A percentile compares a stretch with the other conserved stretches of the same genome.
Conservation (phyloP, 2,888 invertebrate genomes). For the Anthrax anthrax region DNA sequence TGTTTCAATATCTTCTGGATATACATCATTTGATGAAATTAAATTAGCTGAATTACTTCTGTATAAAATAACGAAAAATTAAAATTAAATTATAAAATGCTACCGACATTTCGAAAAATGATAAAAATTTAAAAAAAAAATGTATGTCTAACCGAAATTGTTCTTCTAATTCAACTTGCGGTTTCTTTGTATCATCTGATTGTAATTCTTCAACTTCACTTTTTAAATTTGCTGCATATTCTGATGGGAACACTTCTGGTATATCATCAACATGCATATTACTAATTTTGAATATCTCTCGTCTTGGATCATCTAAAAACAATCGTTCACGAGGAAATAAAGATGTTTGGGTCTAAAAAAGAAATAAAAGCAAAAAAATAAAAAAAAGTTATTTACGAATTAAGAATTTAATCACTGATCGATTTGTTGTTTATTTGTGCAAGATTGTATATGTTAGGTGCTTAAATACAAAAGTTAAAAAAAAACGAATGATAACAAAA, state of each 20-base stretch:
- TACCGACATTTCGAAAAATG: neutral
- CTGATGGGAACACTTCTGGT: constrained; percentile 3
- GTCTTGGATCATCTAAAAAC: neutral
- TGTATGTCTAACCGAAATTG: constrained; percentile 8
- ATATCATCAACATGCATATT: constrained; percentile 2
- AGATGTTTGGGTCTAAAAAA: neutral
- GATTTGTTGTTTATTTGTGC: too few relatives aligned
- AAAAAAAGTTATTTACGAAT: too few relatives aligned
- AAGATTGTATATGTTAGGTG: too few relatives aligned
- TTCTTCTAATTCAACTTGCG: constrained; percentile 11
- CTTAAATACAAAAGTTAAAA: too few relatives aligned
- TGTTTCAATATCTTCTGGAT: constrained; percentile 9
- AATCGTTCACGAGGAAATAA: neutral
- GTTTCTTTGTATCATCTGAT: constrained; percentile 2
- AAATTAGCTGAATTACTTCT: constrained; percentile 4
- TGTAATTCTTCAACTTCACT: constrained; percentile 13
- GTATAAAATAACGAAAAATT: constrained; percentile 3
- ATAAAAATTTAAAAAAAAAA: neutral
- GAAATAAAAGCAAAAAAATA: neutral
- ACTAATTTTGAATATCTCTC: neutral
- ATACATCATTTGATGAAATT: constrained; percentile 4
- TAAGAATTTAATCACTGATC: too few relatives aligned
- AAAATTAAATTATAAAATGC: constrained; percentile 1
- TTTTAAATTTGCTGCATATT: neutral
- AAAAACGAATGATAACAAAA: too few relatives aligned